phyloP scores from a whole-genome alignment of 2,797 vertebrate species.

The Labeo calbasu region DNA sequence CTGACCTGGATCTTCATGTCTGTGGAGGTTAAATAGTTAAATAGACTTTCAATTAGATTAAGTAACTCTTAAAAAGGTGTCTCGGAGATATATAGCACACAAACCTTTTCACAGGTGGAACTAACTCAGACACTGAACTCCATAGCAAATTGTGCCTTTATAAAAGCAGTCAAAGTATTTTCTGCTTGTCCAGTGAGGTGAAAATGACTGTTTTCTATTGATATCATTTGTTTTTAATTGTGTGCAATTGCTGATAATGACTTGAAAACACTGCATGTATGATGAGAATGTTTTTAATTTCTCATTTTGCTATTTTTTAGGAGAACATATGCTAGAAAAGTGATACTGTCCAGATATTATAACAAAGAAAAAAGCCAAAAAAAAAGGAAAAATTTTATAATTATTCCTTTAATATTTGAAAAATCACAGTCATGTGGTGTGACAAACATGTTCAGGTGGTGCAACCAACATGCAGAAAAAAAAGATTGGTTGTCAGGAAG shows the following conservation, averaged over 20 bases:
- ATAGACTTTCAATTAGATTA: background rate
- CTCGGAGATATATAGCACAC: background rate
- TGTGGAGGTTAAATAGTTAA: background rate
- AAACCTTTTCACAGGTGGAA: background rate
- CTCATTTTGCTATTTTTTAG: background rate
- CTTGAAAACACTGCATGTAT: background rate
- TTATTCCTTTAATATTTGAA: background rate
- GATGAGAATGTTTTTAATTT: background rate
- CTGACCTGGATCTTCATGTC: constrained; percentile 8
- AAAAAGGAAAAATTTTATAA: background rate
- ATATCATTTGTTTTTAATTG: background rate
- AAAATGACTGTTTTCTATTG: background rate
- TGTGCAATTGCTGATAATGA: background rate
- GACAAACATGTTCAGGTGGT: background rate
- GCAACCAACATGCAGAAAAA: background rate
- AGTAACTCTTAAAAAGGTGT: background rate
- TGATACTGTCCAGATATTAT: background rate
- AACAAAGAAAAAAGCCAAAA: background rate
- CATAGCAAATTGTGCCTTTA: background rate
- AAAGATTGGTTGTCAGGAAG: background rate
- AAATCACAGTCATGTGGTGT: background rate
- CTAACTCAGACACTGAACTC: background rate
- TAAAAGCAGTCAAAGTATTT: background rate
- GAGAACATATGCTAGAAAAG: background rate
- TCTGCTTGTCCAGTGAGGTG: background rate